phyloP scores from a whole-genome alignment of 2,113 vertebrate genomes.

The Todiramphus saurophagus region DNA sequence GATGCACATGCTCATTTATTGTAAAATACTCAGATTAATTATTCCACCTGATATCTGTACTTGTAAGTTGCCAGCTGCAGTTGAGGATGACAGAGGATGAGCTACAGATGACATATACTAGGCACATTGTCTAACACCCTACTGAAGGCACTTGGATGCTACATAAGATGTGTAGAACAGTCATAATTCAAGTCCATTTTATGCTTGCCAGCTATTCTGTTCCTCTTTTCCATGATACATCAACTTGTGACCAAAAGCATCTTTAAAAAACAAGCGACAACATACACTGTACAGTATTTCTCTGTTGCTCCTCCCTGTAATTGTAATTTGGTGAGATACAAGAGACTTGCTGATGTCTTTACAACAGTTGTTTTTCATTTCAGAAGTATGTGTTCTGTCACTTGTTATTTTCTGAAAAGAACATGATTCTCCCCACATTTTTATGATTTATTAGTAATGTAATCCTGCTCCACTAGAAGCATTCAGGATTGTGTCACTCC shows the following conservation, averaged over 20 bases:
- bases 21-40: slow-evolving; percentile 80
- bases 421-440: background rate
- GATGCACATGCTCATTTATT: slow-evolving; percentile 79
- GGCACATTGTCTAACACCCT: background rate
- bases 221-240: background rate
- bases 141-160: background rate
- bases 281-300: background rate
- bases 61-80: slow-evolving; percentile 73
- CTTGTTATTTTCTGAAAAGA: background rate
- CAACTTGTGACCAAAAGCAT: no score
- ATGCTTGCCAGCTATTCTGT: slow-evolving; percentile 7
- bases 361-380: background rate
- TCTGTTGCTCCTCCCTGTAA: background rate
- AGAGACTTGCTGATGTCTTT: background rate
- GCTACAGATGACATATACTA: background rate
- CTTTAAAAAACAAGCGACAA: background rate
- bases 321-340: background rate
- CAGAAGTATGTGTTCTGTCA: background rate
- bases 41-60: slow-evolving; percentile 75
- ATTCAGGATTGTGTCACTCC: background rate
- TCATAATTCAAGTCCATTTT: slow-evolving; percentile 14
- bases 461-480: background rate
- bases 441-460: background rate
- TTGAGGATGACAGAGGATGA: slow-evolving; percentile 19
- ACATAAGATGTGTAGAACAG: background rate